Evolutionary conservation across 2,888 invertebrate genomes (phyloP).

Genomic region (Priocnemis perturbator): DNA sequence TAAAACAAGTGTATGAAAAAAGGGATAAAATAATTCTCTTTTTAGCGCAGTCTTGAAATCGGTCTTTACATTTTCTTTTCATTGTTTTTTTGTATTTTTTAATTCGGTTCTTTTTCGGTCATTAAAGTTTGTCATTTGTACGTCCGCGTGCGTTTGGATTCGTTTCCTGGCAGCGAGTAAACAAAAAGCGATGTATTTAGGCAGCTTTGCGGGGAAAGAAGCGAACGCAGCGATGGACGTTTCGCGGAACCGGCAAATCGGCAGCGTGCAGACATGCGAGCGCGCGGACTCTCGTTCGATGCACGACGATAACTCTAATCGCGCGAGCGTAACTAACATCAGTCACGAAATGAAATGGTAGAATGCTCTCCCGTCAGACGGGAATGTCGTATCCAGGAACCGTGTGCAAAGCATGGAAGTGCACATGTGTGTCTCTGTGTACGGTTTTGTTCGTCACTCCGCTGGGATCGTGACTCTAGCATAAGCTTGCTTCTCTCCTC

Average conservation of each 20-base stretch:
- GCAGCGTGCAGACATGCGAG: background rate
- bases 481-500: background rate
- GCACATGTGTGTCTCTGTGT: too few species aligned
- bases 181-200: constrained; percentile 12
- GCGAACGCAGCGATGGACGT: background rate
- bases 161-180: constrained; percentile 10
- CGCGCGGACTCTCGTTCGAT: too few species aligned
- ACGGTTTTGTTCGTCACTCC: too few species aligned
- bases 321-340: constrained; percentile 33
- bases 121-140: background rate
- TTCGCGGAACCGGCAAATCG: background rate
- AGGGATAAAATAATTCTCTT: too few species aligned
- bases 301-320: constrained; percentile 36
- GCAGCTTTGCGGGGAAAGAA: background rate
- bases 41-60: too few species aligned
- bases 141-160: background rate
- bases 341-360: constrained; percentile 66
- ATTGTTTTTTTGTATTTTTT: too few species aligned
- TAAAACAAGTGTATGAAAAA: too few species aligned
- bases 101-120: too few species aligned
- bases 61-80: too few species aligned
- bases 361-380: constrained; percentile 41
- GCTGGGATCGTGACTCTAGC: too few species aligned
- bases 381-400: constrained; percentile 4
- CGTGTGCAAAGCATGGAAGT: too few species aligned